phyloP scores from a whole-genome alignment of 2,113 vertebrate species.

The Falcunculus frontatus region DNA sequence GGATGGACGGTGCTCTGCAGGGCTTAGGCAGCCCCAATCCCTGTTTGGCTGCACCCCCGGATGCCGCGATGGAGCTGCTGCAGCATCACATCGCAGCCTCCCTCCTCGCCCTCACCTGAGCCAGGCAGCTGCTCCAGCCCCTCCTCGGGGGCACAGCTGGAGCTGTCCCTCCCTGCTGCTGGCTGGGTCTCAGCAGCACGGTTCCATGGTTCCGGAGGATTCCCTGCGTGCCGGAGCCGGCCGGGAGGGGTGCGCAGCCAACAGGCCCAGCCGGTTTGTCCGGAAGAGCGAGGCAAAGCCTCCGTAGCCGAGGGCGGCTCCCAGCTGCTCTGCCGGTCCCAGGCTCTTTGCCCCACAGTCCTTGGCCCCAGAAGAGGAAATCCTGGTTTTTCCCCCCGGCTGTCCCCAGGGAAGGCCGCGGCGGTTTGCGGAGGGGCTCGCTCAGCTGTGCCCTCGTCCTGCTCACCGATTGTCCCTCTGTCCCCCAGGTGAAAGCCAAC shows the following conservation, averaged over 20 bases:
- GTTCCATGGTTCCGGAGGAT: not conserved
- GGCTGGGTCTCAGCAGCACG: not conserved
- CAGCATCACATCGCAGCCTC: not conserved
- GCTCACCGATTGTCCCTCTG: not conserved
- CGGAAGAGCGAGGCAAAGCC: not conserved
- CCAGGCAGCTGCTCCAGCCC: not conserved
- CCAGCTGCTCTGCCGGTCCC: slow-evolving; percentile 4
- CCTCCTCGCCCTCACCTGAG: not conserved
- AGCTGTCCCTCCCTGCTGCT: not conserved
- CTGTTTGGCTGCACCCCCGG: not conserved
- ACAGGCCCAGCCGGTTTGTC: slow-evolving; percentile 40
- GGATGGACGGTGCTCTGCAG: not conserved
- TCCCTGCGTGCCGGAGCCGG: slow-evolving; percentile 9
- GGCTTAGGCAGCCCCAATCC: not conserved
- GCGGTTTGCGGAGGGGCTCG: accelerated
- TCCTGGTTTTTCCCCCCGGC: not conserved
- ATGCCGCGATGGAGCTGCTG: not conserved
- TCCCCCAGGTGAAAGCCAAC: slow-evolving; percentile 86
- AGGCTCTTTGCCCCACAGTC: slow-evolving; percentile 21
- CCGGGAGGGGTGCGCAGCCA: not conserved
- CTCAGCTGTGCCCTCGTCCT: accelerated
- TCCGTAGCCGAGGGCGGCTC: not conserved
- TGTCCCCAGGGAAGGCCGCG: accelerated
- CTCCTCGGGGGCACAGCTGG: not conserved
- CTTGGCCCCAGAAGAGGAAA: slow-evolving; percentile 40